A percentile compares a stretch with the other conserved stretches of the same genome.
Conservation (phyloP, 2,888 invertebrate species). For the Aleiodes alternator region DNA sequence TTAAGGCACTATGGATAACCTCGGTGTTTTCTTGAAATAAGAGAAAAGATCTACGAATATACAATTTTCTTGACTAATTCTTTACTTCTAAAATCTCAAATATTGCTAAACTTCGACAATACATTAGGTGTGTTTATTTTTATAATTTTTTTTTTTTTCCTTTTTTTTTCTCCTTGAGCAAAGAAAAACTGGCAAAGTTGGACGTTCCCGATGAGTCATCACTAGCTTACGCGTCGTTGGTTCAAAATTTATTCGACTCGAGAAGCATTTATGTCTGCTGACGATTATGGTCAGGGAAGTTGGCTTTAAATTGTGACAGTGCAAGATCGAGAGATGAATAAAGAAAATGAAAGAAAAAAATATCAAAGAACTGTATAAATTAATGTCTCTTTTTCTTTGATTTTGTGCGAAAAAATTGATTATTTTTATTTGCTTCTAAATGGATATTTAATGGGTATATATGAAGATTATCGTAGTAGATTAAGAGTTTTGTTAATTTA, state of each 20-base stretch:
- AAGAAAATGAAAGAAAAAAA: background rate
- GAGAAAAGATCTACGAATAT: no score
- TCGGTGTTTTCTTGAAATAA: no score
- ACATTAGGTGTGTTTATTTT: constrained; percentile 1
- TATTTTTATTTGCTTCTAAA: background rate
- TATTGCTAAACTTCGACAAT: background rate
- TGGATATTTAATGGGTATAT: no score
- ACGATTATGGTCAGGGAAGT: constrained; percentile 46
- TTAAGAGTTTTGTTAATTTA: no score
- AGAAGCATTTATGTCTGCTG: constrained; percentile 41
- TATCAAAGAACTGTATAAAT: background rate
- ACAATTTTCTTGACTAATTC: background rate
- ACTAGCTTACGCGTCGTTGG: constrained; percentile 32
- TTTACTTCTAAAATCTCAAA: background rate
- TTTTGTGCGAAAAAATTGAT: background rate
- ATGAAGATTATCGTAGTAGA: no score
- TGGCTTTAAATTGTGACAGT: constrained; percentile 26
- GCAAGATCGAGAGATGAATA: constrained; percentile 11
- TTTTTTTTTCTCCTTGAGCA: background rate
- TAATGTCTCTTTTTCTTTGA: background rate
- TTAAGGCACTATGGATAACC: no score
- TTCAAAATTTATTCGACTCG: constrained; percentile 40
- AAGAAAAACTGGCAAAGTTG: constrained; percentile 1
- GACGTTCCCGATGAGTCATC: constrained; percentile 42
- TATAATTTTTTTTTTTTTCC: background rate